Evolutionary conservation across 2,888 invertebrate species (phyloP).

Genomic region (Trachelus iudaicus): DNA sequence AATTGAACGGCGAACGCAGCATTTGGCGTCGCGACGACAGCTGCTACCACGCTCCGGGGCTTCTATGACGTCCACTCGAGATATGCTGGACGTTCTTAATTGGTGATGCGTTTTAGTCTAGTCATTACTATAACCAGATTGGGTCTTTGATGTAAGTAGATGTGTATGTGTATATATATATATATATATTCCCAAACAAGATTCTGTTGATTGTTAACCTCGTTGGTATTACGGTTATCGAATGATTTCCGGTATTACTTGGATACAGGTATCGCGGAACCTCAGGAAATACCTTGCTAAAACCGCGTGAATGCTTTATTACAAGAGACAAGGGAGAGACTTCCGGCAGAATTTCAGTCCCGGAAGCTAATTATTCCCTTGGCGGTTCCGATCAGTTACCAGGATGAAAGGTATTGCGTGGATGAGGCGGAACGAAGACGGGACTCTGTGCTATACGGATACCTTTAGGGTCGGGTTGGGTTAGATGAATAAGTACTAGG

Average conservation of each 20-base stretch:
- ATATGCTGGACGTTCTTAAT: not conserved
- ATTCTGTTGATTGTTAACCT: not conserved
- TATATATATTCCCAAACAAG: not conserved
- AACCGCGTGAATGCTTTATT: not conserved
- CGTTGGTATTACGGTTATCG: not conserved
- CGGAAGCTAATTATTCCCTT: constrained; percentile 15
- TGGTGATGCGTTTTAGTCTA: not conserved
- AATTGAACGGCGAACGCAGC: not conserved
- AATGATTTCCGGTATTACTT: not conserved
- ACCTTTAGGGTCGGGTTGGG: not conserved
- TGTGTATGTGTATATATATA: no score
- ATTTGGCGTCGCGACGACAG: not conserved
- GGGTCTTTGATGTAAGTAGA: not conserved
- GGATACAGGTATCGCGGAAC: not conserved
- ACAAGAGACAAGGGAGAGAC: not conserved
- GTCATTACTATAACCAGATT: not conserved
- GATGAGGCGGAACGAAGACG: not conserved
- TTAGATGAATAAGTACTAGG: not conserved
- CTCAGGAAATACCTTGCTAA: not conserved
- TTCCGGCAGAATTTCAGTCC: not conserved
- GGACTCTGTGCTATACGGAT: not conserved
- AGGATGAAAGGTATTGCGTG: not conserved
- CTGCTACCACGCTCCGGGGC: not conserved
- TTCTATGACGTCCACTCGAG: not conserved
- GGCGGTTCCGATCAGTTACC: constrained; percentile 9